Conservation (phyloP, 1,140 invertebrate genomes). For the Archegozetes longisetosus region DNA sequence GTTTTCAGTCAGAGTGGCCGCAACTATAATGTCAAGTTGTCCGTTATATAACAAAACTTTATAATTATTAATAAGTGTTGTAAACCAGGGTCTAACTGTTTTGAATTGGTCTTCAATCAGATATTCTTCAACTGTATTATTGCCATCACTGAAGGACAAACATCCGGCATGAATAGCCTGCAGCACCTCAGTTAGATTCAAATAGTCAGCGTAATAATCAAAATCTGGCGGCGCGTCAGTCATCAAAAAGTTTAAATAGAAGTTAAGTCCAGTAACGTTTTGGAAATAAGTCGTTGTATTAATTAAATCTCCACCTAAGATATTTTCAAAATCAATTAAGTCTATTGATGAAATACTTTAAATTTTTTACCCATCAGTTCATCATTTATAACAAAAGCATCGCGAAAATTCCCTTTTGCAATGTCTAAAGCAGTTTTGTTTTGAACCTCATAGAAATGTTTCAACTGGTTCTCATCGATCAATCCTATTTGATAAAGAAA, state of each 20-base stretch:
- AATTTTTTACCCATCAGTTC: conserved; percentile 48
- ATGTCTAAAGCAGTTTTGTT: conserved; percentile 19
- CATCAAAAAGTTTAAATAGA: conserved; percentile 62
- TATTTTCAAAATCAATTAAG: too few relatives aligned
- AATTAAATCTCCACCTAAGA: too few relatives aligned
- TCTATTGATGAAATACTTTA: too few relatives aligned
- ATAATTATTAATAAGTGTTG: conserved; percentile 39
- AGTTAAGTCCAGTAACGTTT: conserved; percentile 57
- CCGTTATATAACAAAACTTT: conserved; percentile 45
- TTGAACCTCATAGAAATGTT: conserved; percentile 23
- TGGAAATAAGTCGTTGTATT: conserved; percentile 41
- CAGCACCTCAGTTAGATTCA: conserved; percentile 37
- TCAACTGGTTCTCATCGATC: conserved; percentile 39
- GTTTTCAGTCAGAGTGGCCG: conserved; percentile 55
- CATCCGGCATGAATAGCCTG: conserved; percentile 65
- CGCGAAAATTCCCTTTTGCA: conserved; percentile 7
- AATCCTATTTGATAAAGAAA: conserved; percentile 66
- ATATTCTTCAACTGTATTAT: conserved; percentile 44
- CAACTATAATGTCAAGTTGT: conserved; percentile 69
- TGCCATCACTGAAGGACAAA: conserved; percentile 40
- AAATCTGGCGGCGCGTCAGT: conserved; percentile 33
- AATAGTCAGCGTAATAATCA: conserved; percentile 29
- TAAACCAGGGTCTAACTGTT: conserved; percentile 54
- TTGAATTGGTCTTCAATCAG: too few relatives aligned
- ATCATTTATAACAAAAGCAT: conserved; percentile 33